phyloP scores from a whole-genome alignment of 2,888 invertebrate genomes.

The Hylaea fasciaria region DNA sequence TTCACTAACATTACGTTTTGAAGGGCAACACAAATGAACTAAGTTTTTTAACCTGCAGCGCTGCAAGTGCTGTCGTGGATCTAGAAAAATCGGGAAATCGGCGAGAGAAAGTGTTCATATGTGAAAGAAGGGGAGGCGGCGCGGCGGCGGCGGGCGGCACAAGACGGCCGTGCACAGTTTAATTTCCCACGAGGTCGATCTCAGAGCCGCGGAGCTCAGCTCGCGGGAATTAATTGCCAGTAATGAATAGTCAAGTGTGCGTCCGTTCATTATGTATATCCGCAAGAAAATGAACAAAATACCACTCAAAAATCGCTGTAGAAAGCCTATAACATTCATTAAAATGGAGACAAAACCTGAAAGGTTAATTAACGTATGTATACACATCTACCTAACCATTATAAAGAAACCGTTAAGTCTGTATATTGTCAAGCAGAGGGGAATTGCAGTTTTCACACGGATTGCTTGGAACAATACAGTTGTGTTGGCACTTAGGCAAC shows the following conservation, averaged over 20 bases:
- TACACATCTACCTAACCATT: conserved; percentile 10
- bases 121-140: conserved; percentile 67
- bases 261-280: conserved; percentile 75
- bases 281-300: conserved; percentile 14
- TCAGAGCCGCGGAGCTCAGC: conserved; percentile 81
- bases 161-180: conserved; percentile 83
- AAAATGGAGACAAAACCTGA: not conserved
- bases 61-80: conserved; percentile 51
- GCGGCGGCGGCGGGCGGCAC: conserved; percentile 68
- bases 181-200: conserved; percentile 86
- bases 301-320: conserved; percentile 1
- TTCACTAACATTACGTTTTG: conserved; percentile 7
- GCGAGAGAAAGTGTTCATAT: conserved; percentile 79
- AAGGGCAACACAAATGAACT: conserved; percentile 8
- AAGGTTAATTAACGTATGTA: too few species aligned
- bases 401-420: conserved; percentile 49
- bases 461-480: conserved; percentile 71
- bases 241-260: conserved; percentile 85
- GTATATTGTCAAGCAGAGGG: conserved; percentile 57
- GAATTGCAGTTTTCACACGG: conserved; percentile 76
- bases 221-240: conserved; percentile 85
- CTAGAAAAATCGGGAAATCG: conserved; percentile 74
- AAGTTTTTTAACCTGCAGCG: conserved; percentile 26
- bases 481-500: conserved; percentile 48
- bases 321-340: not conserved